Evolutionary conservation across 1,140 invertebrate species (phyloP).

Genomic region (Panonychus citri): DNA sequence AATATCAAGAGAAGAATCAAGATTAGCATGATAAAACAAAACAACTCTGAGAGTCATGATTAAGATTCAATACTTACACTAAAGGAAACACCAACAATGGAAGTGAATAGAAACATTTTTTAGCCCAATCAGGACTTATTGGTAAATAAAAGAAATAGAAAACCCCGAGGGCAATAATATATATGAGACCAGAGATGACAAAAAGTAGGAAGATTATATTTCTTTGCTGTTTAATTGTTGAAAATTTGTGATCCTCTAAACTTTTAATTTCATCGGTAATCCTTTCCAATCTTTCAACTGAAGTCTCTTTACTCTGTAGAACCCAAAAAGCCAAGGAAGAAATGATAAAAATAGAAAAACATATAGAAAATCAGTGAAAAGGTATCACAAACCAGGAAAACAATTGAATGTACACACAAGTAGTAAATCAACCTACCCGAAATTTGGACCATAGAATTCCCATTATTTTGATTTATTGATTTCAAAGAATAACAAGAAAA

Average conservation of each 20-base stretch:
- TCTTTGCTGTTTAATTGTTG: constrained; percentile 51
- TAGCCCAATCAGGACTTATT: neutral
- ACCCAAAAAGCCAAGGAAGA: neutral
- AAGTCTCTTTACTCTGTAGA: neutral
- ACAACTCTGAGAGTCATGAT: neutral
- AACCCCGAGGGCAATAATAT: constrained; percentile 47
- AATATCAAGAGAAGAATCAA: neutral
- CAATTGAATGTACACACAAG: too few relatives aligned
- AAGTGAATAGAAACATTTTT: neutral
- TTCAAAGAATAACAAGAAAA: too few relatives aligned
- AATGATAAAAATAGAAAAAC: too few relatives aligned
- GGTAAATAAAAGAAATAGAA: constrained; percentile 37
- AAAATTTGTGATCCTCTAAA: constrained; percentile 49
- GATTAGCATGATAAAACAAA: neutral
- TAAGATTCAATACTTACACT: neutral
- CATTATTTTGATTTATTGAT: too few relatives aligned
- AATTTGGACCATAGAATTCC: too few relatives aligned
- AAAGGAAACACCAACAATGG: neutral
- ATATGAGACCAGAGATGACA: constrained; percentile 50
- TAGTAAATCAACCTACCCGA: too few relatives aligned
- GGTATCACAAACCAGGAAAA: too few relatives aligned
- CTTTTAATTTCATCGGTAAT: constrained; percentile 53
- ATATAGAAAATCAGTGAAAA: too few relatives aligned
- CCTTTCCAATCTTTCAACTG: constrained; percentile 39
- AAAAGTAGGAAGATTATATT: constrained; percentile 51